A percentile compares a stretch with the other conserved stretches of the same genome.
Evolutionary conservation across 2,797 vertebrate genomes (phyloP).

Genomic region (Pseudomugil gertrudae): DNA sequence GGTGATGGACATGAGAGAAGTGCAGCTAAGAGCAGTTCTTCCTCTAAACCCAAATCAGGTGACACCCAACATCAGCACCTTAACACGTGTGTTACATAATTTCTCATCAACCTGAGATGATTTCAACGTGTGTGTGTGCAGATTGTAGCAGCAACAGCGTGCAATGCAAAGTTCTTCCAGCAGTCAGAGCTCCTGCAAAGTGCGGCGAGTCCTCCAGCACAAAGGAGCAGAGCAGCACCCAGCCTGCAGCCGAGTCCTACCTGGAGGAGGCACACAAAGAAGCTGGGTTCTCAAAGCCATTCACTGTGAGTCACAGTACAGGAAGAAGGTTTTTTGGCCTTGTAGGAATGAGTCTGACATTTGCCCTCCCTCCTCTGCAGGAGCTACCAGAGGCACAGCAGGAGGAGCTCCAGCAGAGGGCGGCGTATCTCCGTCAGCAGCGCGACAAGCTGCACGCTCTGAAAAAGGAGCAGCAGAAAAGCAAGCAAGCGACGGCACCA

Average conservation of each 20-base stretch:
- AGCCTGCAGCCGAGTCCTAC: slow-evolving; percentile 72
- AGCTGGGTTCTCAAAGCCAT: slow-evolving; percentile 80
- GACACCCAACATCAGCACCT: neutral
- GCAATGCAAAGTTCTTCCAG: slow-evolving; percentile 72
- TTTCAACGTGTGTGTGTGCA: slow-evolving; percentile 47
- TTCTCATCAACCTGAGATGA: neutral
- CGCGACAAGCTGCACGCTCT: slow-evolving; percentile 91
- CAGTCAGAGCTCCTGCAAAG: slow-evolving; percentile 70
- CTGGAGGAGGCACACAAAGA: slow-evolving; percentile 85
- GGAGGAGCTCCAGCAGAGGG: slow-evolving; percentile 90
- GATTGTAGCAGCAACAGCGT: slow-evolving; percentile 65
- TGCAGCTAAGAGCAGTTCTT: slow-evolving; percentile 36
- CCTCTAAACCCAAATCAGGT: slow-evolving; percentile 63
- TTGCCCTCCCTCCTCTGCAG: slow-evolving; percentile 62
- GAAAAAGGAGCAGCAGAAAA: slow-evolving; percentile 85
- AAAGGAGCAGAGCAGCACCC: slow-evolving; percentile 72
- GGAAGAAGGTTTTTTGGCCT: no score
- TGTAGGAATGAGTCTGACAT: neutral
- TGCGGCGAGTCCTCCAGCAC: slow-evolving; percentile 47
- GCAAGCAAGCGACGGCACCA: slow-evolving; percentile 53
- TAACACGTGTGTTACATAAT: no score
- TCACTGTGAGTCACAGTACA: slow-evolving; percentile 81
- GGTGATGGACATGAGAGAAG: slow-evolving; percentile 30
- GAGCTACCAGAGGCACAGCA: slow-evolving; percentile 86
- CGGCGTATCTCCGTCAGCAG: slow-evolving; percentile 92